Evolutionary conservation across 2,797 vertebrate species (phyloP).

Genomic region (Zonotrichia albicollis): DNA sequence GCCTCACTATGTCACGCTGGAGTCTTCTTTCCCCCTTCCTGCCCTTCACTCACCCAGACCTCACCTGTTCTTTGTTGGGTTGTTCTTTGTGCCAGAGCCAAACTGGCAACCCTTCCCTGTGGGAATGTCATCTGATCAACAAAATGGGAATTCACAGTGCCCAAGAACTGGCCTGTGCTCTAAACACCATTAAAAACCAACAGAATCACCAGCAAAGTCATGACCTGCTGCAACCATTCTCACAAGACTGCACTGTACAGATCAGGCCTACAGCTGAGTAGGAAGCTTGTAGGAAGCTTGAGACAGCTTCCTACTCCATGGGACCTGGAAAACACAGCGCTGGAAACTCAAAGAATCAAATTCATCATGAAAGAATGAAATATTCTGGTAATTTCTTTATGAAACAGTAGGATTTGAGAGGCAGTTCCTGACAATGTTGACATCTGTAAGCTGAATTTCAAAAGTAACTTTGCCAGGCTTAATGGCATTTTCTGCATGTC

Average conservation of each 20-base stretch:
- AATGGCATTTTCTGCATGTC: not conserved
- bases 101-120: accelerated
- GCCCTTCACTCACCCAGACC: not conserved
- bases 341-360: not conserved
- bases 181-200: not conserved
- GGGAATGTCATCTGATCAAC: not conserved
- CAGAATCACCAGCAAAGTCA: not conserved
- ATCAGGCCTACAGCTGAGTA: not conserved
- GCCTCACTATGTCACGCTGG: not conserved
- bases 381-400: not conserved
- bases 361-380: accelerated
- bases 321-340: not conserved
- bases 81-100: not conserved
- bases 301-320: not conserved
- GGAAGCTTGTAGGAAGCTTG: too few relatives aligned
- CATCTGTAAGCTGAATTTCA: not conserved
- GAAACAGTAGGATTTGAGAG: not conserved
- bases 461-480: not conserved
- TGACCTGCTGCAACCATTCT: accelerated
- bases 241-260: accelerated
- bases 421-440: not conserved
- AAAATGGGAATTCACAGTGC: accelerated
- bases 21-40: not conserved
- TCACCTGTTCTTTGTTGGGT: not conserved
- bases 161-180: not conserved